Evolutionary conservation across 30 jellyfish, hydroid and myxozoan genomes (phyloP).

Genomic region (Hydra vulgaris): DNA sequence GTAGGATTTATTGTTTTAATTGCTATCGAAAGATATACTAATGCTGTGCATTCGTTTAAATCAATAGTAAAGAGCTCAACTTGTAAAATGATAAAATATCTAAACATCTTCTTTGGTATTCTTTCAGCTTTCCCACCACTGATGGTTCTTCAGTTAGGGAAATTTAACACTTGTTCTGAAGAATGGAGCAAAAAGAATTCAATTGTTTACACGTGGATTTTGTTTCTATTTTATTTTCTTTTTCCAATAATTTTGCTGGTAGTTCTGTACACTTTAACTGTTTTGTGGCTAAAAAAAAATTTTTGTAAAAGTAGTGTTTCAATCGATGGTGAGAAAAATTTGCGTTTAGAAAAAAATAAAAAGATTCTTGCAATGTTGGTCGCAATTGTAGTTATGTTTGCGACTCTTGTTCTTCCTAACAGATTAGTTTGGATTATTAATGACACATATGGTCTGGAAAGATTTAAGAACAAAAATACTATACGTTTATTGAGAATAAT

Average conservation of each 20-base stretch:
- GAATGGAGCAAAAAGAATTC: background rate
- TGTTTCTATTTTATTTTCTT: background rate
- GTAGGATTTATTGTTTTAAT: constrained; percentile 7
- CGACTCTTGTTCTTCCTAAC: background rate
- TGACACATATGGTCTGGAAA: background rate
- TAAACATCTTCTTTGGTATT: background rate
- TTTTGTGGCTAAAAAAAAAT: background rate
- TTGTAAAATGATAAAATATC: background rate
- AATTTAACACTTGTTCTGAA: background rate
- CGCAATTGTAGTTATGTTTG: background rate
- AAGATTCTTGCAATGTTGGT: background rate
- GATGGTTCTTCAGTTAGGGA: background rate
- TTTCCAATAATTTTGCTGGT: background rate
- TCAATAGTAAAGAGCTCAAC: background rate
- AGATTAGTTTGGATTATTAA: background rate
- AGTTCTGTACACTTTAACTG: background rate
- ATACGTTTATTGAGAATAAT: background rate
- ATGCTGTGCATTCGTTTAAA: background rate
- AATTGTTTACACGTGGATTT: background rate
- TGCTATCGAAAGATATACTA: constrained; percentile 6
- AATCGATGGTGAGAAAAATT: background rate
- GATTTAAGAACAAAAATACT: background rate
- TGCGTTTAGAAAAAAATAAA: background rate
- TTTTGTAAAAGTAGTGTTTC: background rate
- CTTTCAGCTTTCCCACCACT: background rate